Conservation (phyloP, 2,888 invertebrate species). For the Philereme vetulata region DNA sequence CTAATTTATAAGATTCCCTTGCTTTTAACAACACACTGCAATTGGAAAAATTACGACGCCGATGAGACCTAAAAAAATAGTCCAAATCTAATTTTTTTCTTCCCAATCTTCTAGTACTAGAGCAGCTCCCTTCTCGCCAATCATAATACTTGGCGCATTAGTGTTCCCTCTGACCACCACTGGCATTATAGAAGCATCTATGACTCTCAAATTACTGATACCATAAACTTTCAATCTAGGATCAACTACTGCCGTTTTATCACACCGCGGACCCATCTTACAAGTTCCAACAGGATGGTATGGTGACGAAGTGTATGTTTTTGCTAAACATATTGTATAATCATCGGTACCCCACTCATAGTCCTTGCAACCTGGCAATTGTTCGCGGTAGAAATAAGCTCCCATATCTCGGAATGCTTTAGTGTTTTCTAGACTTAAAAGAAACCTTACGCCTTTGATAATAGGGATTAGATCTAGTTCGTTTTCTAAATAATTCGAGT, state of each 20-base stretch:
- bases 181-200: conserved; percentile 93
- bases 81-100: not conserved
- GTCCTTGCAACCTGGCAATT: conserved; percentile 83
- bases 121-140: conserved; percentile 83
- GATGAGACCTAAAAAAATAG: too few species aligned
- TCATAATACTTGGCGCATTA: conserved; percentile 91
- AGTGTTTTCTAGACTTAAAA: conserved; percentile 82
- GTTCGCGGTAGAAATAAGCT: conserved; percentile 77
- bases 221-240: conserved; percentile 87
- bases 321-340: conserved; percentile 86
- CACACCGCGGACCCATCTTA: conserved; percentile 81
- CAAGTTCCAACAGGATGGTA: conserved; percentile 74
- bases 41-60: too few species aligned
- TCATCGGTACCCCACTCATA: conserved; percentile 83
- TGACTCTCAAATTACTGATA: conserved; percentile 83
- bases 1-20: too few species aligned
- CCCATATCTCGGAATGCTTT: conserved; percentile 82
- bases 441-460: conserved; percentile 84
- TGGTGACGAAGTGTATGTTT: conserved; percentile 80
- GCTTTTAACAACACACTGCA: too few species aligned
- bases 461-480: conserved; percentile 84
- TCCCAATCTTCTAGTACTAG: conserved; percentile 58
- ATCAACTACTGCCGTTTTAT: conserved; percentile 86
- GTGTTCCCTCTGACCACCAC: conserved; percentile 90
- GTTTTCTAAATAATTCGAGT: conserved; percentile 85